These are phyloP conservation scores for Monoplex corrugatus DNA, from an alignment of 2,888 invertebrate genomes.

Conservation along the genomic window DNA sequence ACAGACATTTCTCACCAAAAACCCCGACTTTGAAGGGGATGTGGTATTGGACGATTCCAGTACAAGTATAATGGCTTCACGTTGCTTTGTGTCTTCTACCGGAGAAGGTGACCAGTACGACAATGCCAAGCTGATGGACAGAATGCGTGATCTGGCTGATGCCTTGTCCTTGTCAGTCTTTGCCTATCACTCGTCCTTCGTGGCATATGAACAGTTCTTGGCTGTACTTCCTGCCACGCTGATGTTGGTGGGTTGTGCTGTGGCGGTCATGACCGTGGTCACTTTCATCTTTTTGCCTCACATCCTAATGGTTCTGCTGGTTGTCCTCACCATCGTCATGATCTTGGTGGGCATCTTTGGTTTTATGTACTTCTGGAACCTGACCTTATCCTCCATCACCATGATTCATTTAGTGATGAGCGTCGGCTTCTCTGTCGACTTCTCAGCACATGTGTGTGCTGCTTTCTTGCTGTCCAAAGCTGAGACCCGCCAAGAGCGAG, in stretches of 20 bases:
- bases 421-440: constrained; percentile 77
- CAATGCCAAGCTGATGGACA: constrained; percentile 69
- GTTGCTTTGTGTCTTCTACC: constrained; percentile 53
- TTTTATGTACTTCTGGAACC: constrained; percentile 70
- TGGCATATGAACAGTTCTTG: constrained; percentile 74
- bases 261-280: constrained; percentile 71
- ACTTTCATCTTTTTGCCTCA: constrained; percentile 75
- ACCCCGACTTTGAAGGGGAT: constrained; percentile 54
- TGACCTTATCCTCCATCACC: constrained; percentile 73
- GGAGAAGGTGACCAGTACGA: constrained; percentile 90
- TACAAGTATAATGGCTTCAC: constrained; percentile 88
- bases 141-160: constrained; percentile 66
- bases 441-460: constrained; percentile 68
- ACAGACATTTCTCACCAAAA: constrained; percentile 43
- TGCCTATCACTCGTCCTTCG: constrained; percentile 68
- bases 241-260: constrained; percentile 71
- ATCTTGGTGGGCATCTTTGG: constrained; percentile 75
- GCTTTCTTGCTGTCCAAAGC: constrained; percentile 63
- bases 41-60: constrained; percentile 56
- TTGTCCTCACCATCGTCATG: constrained; percentile 69
- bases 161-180: constrained; percentile 62
- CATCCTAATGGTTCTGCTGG: constrained; percentile 68
- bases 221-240: constrained; percentile 72
- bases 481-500: constrained; percentile 52
- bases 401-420: constrained; percentile 77